Conservation (phyloP, 1,140 invertebrate genomes). For the Anastrepha obliqua region DNA sequence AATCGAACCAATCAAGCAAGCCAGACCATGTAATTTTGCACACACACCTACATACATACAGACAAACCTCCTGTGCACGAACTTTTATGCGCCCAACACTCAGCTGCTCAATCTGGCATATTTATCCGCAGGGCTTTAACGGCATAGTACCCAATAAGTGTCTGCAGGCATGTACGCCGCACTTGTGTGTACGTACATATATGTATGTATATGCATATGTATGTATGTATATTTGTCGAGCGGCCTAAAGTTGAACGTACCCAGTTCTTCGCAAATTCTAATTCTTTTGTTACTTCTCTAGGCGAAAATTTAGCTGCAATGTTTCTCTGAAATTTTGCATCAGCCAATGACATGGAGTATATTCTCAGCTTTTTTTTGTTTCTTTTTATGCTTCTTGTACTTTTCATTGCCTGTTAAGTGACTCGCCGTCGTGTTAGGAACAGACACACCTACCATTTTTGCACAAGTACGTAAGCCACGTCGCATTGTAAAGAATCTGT, state of each 20-base stretch:
- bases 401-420: not conserved
- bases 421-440: not conserved
- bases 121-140: slow-evolving; percentile 26
- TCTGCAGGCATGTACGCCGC: not conserved
- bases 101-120: not conserved
- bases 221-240: no score
- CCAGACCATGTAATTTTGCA: not conserved
- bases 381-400: not conserved
- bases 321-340: not conserved
- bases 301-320: not conserved
- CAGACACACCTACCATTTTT: not conserved
- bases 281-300: not conserved
- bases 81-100: not conserved
- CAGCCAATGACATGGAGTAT: not conserved
- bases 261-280: not conserved
- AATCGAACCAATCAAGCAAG: slow-evolving; percentile 6
- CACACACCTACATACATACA: not conserved
- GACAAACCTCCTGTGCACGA: not conserved
- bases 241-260: slow-evolving; percentile 8
- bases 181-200: not conserved
- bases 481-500: slow-evolving; percentile 13
- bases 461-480: not conserved
- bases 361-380: not conserved
- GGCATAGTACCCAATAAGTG: no score
- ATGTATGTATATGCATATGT: no score